Evolutionary conservation across 2,113 vertebrate species (phyloP).

Genomic region (Rhynchomys soricoides): DNA sequence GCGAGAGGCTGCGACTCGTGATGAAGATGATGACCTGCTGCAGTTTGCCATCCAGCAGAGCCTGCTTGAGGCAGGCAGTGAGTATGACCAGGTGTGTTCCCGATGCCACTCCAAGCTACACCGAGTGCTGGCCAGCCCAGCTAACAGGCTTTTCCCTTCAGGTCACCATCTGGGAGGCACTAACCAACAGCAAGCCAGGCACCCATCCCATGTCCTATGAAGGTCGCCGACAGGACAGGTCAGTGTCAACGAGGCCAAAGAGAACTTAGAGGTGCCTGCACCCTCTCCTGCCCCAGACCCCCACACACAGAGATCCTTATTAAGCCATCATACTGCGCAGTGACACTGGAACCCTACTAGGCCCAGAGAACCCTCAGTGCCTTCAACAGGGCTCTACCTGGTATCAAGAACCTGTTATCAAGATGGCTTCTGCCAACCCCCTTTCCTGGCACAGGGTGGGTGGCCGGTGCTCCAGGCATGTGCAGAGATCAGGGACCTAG

Average conservation of each 20-base stretch:
- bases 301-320: background rate
- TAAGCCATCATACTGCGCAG: background rate
- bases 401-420: background rate
- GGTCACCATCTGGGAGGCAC: slow-evolving; percentile 99
- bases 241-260: slow-evolving; percentile 62
- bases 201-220: slow-evolving; percentile 91
- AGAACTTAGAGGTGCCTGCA: background rate
- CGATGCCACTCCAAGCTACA: background rate
- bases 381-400: background rate
- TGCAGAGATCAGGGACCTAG: background rate
- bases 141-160: slow-evolving; percentile 74
- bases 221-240: slow-evolving; percentile 93
- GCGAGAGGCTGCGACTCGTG: slow-evolving; percentile 90
- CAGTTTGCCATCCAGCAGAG: slow-evolving; percentile 99
- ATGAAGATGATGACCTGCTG: slow-evolving; percentile 95
- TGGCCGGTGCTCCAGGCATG: background rate
- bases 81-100: slow-evolving; percentile 94
- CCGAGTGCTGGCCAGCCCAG: rapidly evolving
- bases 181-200: slow-evolving; percentile 98
- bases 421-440: background rate
- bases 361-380: background rate
- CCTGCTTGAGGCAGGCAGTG: slow-evolving; percentile 95
- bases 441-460: background rate
- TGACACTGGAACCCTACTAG: background rate
- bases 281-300: background rate